A percentile compares a stretch with the other conserved stretches of the same genome.
Evolutionary conservation across 92 coral and sea anemone species (phyloP).

Genomic region (Meandrina meandrites): DNA sequence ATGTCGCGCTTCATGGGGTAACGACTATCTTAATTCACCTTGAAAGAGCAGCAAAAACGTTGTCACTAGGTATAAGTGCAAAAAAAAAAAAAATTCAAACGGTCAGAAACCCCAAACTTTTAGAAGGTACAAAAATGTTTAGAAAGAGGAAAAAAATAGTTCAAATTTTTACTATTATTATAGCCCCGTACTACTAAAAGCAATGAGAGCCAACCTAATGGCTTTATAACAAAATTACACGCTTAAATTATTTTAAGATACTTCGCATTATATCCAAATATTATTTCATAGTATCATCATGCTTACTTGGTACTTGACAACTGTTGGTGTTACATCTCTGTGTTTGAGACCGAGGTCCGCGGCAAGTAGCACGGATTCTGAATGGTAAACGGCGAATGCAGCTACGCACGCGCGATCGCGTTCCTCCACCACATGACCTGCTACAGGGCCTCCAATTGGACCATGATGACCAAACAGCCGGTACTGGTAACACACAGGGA

Average conservation of each 20-base stretch:
- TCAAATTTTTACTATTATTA: no score
- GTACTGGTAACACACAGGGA: neutral
- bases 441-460: conserved; percentile 42
- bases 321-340: conserved; percentile 27
- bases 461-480: conserved; percentile 25
- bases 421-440: conserved; percentile 57
- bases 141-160: neutral
- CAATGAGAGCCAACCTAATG: no score
- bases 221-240: no score
- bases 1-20: no score
- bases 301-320: conserved; percentile 9
- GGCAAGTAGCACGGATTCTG: conserved; percentile 18
- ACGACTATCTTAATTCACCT: no score
- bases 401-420: conserved; percentile 13
- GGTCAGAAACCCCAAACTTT: neutral
- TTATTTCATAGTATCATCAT: neutral
- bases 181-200: no score
- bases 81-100: no score
- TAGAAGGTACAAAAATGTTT: no score
- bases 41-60: no score
- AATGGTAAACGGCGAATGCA: conserved; percentile 34
- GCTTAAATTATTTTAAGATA: no score
- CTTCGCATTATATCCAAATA: no score
- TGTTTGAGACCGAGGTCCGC: neutral
- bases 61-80: no score